Conservation (phyloP, 2,888 invertebrate genomes). For the Orthonychiurus folsomi region DNA sequence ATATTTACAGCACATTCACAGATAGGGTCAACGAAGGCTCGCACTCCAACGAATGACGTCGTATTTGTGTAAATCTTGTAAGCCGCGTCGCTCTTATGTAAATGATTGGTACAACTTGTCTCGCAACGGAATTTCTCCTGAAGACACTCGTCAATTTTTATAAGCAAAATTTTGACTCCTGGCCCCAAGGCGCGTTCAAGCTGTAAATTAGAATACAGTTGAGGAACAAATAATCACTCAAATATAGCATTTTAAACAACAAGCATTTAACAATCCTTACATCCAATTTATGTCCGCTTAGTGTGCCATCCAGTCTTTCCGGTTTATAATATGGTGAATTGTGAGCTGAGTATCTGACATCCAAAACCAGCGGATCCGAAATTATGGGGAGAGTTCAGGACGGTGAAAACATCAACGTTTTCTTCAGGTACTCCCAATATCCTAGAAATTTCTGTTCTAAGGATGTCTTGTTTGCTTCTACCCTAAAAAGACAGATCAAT, state of each 20-base stretch:
- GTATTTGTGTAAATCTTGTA: conserved; percentile 82
- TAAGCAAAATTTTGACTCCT: conserved; percentile 65
- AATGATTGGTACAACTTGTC: conserved; percentile 68
- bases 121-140: conserved; percentile 60
- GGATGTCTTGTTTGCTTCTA: conserved; percentile 64
- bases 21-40: conserved; percentile 67
- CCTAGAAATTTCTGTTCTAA: conserved; percentile 55
- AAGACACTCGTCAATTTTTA: conserved; percentile 84
- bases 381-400: conserved; percentile 57
- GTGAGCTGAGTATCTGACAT: conserved; percentile 85
- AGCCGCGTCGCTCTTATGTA: conserved; percentile 64
- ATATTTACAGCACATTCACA: conserved; percentile 50
- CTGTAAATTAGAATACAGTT: conserved; percentile 17
- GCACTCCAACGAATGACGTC: conserved; percentile 88
- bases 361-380: conserved; percentile 52
- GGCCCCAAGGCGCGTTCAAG: conserved; percentile 61
- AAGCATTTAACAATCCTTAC: too few relatives aligned
- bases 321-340: conserved; percentile 87
- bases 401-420: conserved; percentile 89
- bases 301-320: conserved; percentile 75
- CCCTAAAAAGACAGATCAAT: conserved; percentile 46
- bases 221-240: background rate
- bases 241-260: background rate
- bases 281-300: conserved; percentile 62
- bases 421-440: conserved; percentile 67